Percentiles rank a stretch among this genome's conserved stretches.
These are phyloP conservation scores for Polydrusus tereticollis DNA, from an alignment of 2,888 invertebrate genomes.

Conservation along the genomic window DNA sequence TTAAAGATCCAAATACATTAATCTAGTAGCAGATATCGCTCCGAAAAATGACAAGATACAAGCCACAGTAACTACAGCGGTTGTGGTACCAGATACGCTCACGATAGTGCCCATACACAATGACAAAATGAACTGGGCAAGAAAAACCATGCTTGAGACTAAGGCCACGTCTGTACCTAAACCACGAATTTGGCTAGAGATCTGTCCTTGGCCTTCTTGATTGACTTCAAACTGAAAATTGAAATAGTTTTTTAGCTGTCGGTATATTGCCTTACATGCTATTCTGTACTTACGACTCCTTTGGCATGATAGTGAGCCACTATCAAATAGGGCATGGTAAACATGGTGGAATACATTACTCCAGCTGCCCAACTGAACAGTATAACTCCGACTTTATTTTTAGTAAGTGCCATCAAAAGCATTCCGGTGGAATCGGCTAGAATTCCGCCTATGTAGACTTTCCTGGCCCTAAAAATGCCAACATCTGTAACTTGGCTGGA, in stretches of 20 bases:
- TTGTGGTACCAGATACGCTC: conserved; percentile 83
- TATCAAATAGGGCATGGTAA: conserved; percentile 96
- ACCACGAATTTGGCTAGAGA: conserved; percentile 80
- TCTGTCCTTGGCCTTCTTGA: conserved; percentile 70
- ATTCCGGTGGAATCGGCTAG: conserved; percentile 91
- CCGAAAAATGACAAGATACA: conserved; percentile 88
- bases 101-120: conserved; percentile 90
- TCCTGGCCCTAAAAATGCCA: conserved; percentile 78
- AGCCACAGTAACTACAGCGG: conserved; percentile 89
- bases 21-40: conserved; percentile 86
- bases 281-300: conserved; percentile 77
- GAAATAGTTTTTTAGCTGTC: neutral
- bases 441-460: conserved; percentile 90
- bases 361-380: conserved; percentile 95
- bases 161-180: conserved; percentile 96
- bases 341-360: conserved; percentile 96
- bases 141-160: conserved; percentile 93
- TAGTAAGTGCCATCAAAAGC: conserved; percentile 85
- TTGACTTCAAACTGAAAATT: conserved; percentile 73
- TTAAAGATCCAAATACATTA: conserved; percentile 90
- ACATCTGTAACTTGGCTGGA: neutral
- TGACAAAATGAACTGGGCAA: conserved; percentile 93
- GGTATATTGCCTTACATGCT: no score
- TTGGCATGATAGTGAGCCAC: conserved; percentile 96
- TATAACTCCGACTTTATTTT: conserved; percentile 84